These are phyloP conservation scores for Euschistus heros DNA, from an alignment of 1,140 invertebrate species.

Conservation along the genomic window DNA sequence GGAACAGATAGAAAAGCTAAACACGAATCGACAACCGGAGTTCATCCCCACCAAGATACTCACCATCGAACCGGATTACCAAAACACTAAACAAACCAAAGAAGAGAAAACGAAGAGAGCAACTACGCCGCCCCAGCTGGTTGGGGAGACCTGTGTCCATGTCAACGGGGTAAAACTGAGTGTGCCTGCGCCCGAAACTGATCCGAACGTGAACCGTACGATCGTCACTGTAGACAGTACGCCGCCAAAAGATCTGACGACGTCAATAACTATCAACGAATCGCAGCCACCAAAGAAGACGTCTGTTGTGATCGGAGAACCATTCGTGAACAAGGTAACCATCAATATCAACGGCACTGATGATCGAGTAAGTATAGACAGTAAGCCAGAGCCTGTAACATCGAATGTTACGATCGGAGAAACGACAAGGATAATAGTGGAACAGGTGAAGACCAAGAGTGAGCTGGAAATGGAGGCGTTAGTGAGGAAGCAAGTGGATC, in stretches of 20 bases:
- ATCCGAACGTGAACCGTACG: constrained; percentile 14
- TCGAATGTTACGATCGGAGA: neutral
- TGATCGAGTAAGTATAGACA: constrained; percentile 23
- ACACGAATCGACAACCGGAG: constrained; percentile 13
- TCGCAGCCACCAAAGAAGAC: constrained; percentile 18
- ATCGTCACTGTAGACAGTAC: constrained; percentile 21
- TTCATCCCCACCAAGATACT: constrained; percentile 24
- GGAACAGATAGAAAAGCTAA: constrained; percentile 27
- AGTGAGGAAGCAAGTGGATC: constrained; percentile 39
- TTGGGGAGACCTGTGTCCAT: constrained; percentile 4
- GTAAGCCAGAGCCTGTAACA: constrained; percentile 27
- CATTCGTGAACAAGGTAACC: constrained; percentile 30
- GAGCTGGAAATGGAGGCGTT: constrained; percentile 27
- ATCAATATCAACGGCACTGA: constrained; percentile 31
- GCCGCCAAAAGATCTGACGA: constrained; percentile 17
- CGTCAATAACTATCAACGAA: constrained; percentile 21
- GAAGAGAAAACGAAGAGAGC: constrained; percentile 7
- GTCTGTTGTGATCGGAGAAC: constrained; percentile 26
- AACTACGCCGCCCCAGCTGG: neutral
- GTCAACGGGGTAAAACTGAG: constrained; percentile 17
- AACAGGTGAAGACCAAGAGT: constrained; percentile 17
- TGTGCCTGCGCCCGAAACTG: constrained; percentile 2
- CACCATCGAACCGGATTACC: constrained; percentile 14
- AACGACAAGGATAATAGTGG: constrained; percentile 9
- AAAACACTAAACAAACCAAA: constrained; percentile 1